Conservation (phyloP, 2,113 vertebrate genomes). For the Sterrhoptilus dennistouni region DNA sequence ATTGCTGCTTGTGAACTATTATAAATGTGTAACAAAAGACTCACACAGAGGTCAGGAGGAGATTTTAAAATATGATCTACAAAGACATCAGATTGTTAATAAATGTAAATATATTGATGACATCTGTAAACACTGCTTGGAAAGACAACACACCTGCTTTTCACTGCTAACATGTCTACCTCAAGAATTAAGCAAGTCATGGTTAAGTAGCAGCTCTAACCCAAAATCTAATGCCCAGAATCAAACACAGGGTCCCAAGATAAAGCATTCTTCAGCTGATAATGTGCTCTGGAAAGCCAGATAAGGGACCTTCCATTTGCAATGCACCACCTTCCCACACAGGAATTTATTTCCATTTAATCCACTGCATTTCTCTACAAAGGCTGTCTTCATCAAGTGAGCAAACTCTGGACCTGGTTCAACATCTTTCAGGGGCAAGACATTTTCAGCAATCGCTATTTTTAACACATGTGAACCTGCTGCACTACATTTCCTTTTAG, state of each 20-base stretch:
- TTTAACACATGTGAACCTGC: not conserved
- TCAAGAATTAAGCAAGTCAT: not conserved
- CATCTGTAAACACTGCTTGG: not conserved
- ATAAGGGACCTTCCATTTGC: not conserved
- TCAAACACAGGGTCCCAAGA: not conserved
- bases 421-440: not conserved
- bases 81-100: not conserved
- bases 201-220: not conserved
- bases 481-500: not conserved
- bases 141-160: not conserved
- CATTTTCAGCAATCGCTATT: slow-evolving; percentile 1
- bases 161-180: not conserved
- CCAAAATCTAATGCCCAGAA: not conserved
- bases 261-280: not conserved
- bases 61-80: not conserved
- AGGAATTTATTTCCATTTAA: not conserved
- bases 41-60: not conserved
- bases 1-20: not conserved
- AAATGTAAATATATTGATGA: not conserved
- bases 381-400: not conserved
- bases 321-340: not conserved
- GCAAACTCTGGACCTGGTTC: not conserved
- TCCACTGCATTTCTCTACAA: not conserved
- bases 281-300: not conserved
- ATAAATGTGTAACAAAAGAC: not conserved